Evolutionary conservation across 2,888 invertebrate species (phyloP), one percentile per base, ranked within the genome.

Genomic region (Achlya flavicornis): DNA sequence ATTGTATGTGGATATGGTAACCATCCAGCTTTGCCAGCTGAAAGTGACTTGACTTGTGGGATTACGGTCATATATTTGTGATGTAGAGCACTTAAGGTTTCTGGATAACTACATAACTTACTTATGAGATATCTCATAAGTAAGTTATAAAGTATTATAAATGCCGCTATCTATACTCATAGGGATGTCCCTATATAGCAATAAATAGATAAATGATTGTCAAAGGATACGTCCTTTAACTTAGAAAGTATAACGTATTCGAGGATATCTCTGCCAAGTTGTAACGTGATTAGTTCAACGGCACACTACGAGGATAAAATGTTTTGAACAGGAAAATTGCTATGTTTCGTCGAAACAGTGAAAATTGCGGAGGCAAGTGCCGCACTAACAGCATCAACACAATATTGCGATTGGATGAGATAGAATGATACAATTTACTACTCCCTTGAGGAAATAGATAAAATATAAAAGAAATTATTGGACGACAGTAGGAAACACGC

Each of bases 301-400:
- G 76, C 78, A 76, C 79, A 84, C 79, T 77, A 77, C 76, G 70
- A 80, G 76, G 77, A 76, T 77, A 78, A 82, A 84, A 83, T 83
- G 75, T 81, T 86, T 80, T 72, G 16, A 81, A 81, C 79, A 78
- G 80, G 84, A 83, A 85, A 86, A 85, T 85, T 80, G 83, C 78
- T 80, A 75, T 73, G 80, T 81, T 79, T 79, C 75, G 69, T 68
- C 67, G 76, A 77, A 80, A 78, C 75, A 75, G 71, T 77, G 78
- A 72, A 81, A 85, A 84, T 86, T 80, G 77, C 75, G 75, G 71
- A 66, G 65, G 61, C 75, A 73, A 81, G 76, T 73, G 75, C 67
- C 73, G 71, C 71, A 77, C 76, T 79, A 83, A 79, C 76, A 75
- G 70, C 75, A 76, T 76, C 80, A 77, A 72, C 71, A 76, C 72